Evolutionary conservation across 2,888 invertebrate species (phyloP).

Genomic region (Leistus spinibarbis): DNA sequence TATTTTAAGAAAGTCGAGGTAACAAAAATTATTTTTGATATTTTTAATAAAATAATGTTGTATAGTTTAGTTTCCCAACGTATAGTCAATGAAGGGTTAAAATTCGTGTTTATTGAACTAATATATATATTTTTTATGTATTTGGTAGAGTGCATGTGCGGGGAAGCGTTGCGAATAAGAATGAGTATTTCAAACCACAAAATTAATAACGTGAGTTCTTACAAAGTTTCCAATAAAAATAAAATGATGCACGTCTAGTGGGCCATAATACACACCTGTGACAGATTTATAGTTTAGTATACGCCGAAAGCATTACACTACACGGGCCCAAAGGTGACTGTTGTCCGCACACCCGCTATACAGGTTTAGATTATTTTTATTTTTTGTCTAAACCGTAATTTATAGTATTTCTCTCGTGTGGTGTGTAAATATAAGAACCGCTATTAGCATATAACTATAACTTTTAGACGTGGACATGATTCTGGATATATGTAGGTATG

Average conservation of each 20-base stretch:
- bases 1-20: too few species aligned
- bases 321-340: neutral
- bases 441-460: neutral
- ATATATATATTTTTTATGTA: neutral
- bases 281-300: slow-evolving; percentile 29
- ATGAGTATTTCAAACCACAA: slow-evolving; percentile 10
- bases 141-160: neutral
- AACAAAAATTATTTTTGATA: too few species aligned
- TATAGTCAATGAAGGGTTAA: too few species aligned
- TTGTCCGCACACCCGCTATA: neutral
- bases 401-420: neutral
- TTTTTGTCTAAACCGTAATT: neutral
- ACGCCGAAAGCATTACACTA: slow-evolving; percentile 30
- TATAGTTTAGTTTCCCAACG: too few species aligned
- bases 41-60: too few species aligned
- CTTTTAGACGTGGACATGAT: neutral
- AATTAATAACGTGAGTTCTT: slow-evolving; percentile 26
- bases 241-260: slow-evolving; percentile 22
- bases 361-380: too few species aligned
- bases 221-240: slow-evolving; percentile 33
- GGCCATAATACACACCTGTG: slow-evolving; percentile 34
- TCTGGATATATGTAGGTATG: neutral
- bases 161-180: neutral
- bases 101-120: neutral
- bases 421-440: neutral